Base-by-base conservation (phyloP, 2,797 vertebrate species). In the Alca torda region DNA sequence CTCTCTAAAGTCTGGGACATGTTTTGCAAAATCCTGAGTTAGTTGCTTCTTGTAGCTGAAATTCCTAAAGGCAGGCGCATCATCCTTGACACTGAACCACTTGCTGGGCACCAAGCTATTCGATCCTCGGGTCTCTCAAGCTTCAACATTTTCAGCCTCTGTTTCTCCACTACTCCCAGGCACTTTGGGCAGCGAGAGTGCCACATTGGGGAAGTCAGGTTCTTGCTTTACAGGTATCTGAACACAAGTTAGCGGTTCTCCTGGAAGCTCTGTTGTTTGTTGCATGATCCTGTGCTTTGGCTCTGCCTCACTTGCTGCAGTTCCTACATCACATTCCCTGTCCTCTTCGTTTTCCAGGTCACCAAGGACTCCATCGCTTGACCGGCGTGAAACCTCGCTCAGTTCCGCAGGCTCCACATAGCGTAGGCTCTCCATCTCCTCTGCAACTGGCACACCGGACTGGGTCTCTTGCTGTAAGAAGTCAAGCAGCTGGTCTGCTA, bases 371-470 rank as follows among this genome's bases (percentile, higher is more conserved):
- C n/a, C 4, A 3, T 21, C 7, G 1, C 45, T 37, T 14, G 35
- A 2, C 57, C 69, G 76, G 24, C 3, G 2, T 9, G 45, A 16
- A 50, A 0, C 16, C 45, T 60, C 5, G 0, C 45, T 11, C 4
- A 3, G 18, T 2, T 78, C 76, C 1, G 1, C 31, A 9, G 31
- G 50, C 54, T 84, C 60, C 6, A 16, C 23, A 2, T 3, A 6
- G 57, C 2, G 0, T 8, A 5, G 56, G 70, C 18, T 80, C 46
- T 57, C 64, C 33, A 3, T 4, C 14, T 41, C 48, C 50, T 8
- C 57, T 5, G 33, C 37, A 24, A 37, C 0, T 7, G 39, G 11
- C 37, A 16, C 3, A 2, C 7, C 6, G 5, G 11, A 6, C 17
- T 8, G 46, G 11, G 2, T 12, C 26, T 63, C 86, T 50, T 81